Evolutionary conservation across 2,888 invertebrate species (phyloP), one percentile per base, ranked within the genome.

Genomic region (Meiosimyza platycephala): DNA sequence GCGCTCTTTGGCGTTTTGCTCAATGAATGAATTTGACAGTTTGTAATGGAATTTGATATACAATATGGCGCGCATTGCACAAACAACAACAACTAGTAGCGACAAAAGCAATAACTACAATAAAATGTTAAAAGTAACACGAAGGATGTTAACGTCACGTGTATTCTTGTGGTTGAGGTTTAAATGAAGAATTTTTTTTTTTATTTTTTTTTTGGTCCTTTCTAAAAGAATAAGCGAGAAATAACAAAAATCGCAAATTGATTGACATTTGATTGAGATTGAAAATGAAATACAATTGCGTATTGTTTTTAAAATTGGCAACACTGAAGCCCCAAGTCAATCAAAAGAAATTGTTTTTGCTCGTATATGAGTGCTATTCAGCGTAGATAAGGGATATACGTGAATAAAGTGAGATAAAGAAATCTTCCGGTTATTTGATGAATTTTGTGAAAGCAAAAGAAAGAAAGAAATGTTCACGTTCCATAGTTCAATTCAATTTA

Each of bases 41-140:
- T 70, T 73, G 71, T 78, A 78, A 77, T 77, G 75, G 76, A 78
- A 78, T 78, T 76, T 74, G 74, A 77, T 75, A 73, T 76, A 76
- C 69, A 55, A 74, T 73, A 75, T 75, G 62, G 52, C 52, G 70
- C 70, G 18, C 40, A 51, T 62, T 51, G 22, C 50, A 48, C 13
- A 12, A 50, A 64, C 18, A 64, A 48, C 50, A 54, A 69, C 48
- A 33, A 69, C 40, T 15, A 47, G 18, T 18, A 18, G 22, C 13
- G 9, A 40, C 40, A 40, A 11, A 28, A 64, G 2, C 28, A 40
- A 52, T 11, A 40, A 40, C 40, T 7, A 40, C 40, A 40, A 40
- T 9, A 9, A 9, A 9, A 40, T 40, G 9, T 40, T 9, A 40
- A 40, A 40, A 40, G 40, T 40, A 40, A 40, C 40, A 40, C 9